Conservation (phyloP, 1,140 invertebrate species). For the Phymorhynchus buccinoides region DNA sequence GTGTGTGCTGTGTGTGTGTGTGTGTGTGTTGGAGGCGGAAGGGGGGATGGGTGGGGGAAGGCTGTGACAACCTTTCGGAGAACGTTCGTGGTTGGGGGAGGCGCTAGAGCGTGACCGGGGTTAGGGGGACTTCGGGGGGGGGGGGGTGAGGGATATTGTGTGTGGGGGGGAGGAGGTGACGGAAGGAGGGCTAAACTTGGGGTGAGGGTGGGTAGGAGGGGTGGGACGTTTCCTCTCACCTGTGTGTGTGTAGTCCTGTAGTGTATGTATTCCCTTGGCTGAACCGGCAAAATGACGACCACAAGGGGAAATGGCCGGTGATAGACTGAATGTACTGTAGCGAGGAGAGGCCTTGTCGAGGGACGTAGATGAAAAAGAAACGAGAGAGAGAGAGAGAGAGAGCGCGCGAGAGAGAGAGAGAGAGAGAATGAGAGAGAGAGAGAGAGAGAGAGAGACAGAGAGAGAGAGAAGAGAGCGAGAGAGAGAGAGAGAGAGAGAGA, state of each 20-base stretch:
- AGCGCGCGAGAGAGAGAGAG: too few species aligned
- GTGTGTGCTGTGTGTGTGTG: not conserved
- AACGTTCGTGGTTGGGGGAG: conserved; percentile 16
- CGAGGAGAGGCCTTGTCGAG: not conserved
- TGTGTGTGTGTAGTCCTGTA: not conserved
- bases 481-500: too few species aligned
- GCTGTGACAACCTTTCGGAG: conserved; percentile 19
- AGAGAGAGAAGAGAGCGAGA: not conserved
- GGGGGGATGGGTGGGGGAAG: not conserved
- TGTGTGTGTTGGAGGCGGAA: not conserved
- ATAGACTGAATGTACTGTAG: not conserved
- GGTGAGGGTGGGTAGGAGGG: not conserved
- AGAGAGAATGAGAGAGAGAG: too few species aligned
- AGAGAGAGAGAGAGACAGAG: not conserved
- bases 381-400: not conserved
- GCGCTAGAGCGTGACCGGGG: conserved; percentile 26
- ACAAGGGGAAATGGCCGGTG: too few species aligned
- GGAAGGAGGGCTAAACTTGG: not conserved
- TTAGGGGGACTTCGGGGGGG: too few species aligned
- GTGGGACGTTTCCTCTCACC: not conserved
- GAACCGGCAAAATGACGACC: too few species aligned
- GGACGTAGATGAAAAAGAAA: not conserved
- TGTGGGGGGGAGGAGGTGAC: not conserved
- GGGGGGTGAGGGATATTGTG: too few species aligned
- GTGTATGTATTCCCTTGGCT: too few species aligned